phyloP scores from a whole-genome alignment of 2,113 vertebrate species.

The Xenopus borealis region DNA sequence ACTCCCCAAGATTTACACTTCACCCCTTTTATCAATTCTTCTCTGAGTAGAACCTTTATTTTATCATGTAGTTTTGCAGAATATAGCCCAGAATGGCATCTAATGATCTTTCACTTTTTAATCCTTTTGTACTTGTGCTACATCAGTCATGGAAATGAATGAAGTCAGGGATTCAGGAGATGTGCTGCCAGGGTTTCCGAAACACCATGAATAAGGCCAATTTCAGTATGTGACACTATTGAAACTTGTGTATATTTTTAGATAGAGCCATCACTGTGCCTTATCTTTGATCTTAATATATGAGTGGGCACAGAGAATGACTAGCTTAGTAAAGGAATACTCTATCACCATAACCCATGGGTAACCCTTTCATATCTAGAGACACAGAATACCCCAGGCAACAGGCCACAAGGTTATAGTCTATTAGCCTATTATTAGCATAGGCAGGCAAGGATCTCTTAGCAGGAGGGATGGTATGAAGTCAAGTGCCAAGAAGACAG shows the following conservation, averaged over 20 bases:
- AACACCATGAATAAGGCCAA: too few relatives aligned
- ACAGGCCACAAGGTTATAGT: background rate
- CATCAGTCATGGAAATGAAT: too few relatives aligned
- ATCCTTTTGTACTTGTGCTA: too few relatives aligned
- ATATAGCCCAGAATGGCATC: background rate
- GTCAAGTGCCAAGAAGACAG: slow-evolving; percentile 25
- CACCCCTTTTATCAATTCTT: background rate
- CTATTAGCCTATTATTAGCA: slow-evolving; percentile 28
- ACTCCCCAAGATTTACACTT: background rate
- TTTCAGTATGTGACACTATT: too few relatives aligned
- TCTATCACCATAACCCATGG: background rate
- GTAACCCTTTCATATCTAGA: background rate
- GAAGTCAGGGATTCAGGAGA: too few relatives aligned
- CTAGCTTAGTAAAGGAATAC: background rate
- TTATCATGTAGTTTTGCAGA: background rate
- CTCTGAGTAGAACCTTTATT: background rate
- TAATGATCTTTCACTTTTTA: too few relatives aligned
- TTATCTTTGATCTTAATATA: background rate
- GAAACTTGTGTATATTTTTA: too few relatives aligned
- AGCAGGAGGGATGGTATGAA: slow-evolving; percentile 4
- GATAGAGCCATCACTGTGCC: too few relatives aligned
- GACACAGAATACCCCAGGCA: background rate
- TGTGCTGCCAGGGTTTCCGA: too few relatives aligned
- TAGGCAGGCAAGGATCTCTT: slow-evolving; percentile 18
- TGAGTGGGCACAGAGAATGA: background rate